Evolutionary conservation across 2,113 vertebrate species (phyloP).

Genomic region (Myrmecobius fasciatus): DNA sequence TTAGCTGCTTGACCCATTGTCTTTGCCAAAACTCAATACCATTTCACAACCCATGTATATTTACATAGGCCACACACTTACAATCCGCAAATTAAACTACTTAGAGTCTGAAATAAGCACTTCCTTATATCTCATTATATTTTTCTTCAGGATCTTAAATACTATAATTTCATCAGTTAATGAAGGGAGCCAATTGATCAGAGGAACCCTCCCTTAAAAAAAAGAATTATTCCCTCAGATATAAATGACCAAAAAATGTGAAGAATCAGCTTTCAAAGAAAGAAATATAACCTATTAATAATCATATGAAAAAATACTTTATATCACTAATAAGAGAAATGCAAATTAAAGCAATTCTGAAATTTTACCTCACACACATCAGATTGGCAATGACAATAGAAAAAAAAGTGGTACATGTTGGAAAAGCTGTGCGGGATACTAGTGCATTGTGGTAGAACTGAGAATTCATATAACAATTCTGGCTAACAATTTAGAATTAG

Average conservation of each 20-base stretch:
- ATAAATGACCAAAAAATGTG: neutral
- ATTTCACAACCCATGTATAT: neutral
- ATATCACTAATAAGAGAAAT: neutral
- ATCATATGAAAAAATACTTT: neutral
- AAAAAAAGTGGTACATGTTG: neutral
- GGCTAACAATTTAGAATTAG: neutral
- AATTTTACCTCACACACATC: neutral
- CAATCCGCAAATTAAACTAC: neutral
- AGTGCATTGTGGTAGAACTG: neutral
- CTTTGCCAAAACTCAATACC: neutral
- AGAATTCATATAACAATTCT: neutral
- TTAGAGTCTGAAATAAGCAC: neutral
- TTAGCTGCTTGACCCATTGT: neutral
- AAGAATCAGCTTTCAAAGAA: neutral
- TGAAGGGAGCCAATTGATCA: neutral
- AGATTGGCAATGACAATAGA: neutral
- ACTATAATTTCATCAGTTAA: neutral
- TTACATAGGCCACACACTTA: neutral
- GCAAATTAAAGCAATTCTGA: neutral
- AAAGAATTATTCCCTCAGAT: neutral
- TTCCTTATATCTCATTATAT: neutral
- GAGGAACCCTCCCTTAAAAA: neutral
- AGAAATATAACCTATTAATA: neutral
- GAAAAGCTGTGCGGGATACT: neutral
- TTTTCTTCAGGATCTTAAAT: neutral